Evolutionary conservation across 2,797 vertebrate genomes (phyloP), one percentile per base, ranked within the genome.

Genomic region (Neosilurus hyrtlii): DNA sequence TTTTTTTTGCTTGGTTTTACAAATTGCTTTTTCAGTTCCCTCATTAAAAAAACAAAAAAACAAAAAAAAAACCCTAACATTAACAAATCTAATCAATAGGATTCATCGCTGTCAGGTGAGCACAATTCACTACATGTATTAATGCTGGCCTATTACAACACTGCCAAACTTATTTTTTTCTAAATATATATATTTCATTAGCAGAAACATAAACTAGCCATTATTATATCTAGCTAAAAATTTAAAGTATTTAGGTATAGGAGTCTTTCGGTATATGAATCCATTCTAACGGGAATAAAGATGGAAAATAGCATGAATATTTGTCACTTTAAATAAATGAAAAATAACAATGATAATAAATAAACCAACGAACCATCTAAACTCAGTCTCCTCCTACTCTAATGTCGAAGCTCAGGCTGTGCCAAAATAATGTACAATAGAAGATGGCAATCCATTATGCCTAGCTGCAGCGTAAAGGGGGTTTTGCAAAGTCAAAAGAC

Each of bases 401-500:
- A 77, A 62, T 62, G 74, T 35, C 74, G 61, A 77, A 61, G 35
- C 22, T 62, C 35, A 77, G 57, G 57, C 20, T 77, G 72, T 24
- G 22, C 35, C 0, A 22, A 76, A 62, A 24, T 62, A 77, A 35
- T n/a, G 14, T 24, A 30, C 22, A 37, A 54, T 26, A 73, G 43
- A 14, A 72, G 20, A 9, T 7, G n/a, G 73, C 30, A 77, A 62
- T 49, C 7, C 14, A 20, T 70, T 43, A 63, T 51, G 65, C 68
- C 43, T 70, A 35, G 71, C 86, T 88, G 85, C 61, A 72, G 82
- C 63, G 74, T 93, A 93, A 92, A 93, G 91, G 90, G 91, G 87
- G 82, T 68, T 88, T 91, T 93, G 91, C 92, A 91, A 77, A 63
- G 75, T 90, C 84, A 52, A 88, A 83, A 84, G 57, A 26, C 82